Evolutionary conservation across 2,888 invertebrate species (phyloP).

Genomic region (Calliscelio sp.): DNA sequence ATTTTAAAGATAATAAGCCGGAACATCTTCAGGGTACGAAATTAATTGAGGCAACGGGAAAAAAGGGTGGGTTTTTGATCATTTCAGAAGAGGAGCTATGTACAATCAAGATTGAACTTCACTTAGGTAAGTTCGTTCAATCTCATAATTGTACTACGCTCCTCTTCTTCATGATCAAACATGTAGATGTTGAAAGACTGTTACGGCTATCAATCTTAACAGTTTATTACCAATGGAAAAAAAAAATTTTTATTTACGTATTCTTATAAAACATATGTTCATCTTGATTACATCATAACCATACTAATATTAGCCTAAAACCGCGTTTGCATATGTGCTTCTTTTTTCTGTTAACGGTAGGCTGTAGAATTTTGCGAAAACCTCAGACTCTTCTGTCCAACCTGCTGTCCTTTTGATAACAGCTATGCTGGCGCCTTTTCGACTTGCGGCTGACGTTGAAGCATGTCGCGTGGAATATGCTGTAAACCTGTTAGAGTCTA

Average conservation of each 20-base stretch:
- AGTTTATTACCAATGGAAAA: no score
- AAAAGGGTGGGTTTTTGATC: conserved; percentile 17
- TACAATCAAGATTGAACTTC: conserved; percentile 25
- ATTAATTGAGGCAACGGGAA: no score
- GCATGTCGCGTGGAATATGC: conserved; percentile 47
- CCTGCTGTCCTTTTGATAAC: conserved; percentile 49
- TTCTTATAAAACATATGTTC: no score
- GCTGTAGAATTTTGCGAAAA: conserved; percentile 55
- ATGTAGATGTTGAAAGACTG: conserved; percentile 43
- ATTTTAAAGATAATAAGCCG: no score
- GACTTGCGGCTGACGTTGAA: conserved; percentile 47
- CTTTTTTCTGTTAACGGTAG: no score
- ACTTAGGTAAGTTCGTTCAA: conserved; percentile 31
- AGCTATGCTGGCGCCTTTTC: conserved; percentile 40
- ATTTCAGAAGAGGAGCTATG: conserved; percentile 19
- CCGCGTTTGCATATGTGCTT: no score
- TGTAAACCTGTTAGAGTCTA: conserved; percentile 12
- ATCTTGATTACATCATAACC: background rate
- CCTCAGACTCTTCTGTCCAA: conserved; percentile 38
- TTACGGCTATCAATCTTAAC: no score
- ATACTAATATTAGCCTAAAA: conserved; percentile 15
- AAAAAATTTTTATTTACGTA: background rate
- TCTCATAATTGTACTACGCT: conserved; percentile 39
- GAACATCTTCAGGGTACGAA: no score
- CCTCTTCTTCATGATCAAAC: conserved; percentile 35